Evolutionary conservation across 1,140 invertebrate species (phyloP).

Genomic region (Campoletis sonorensis): DNA sequence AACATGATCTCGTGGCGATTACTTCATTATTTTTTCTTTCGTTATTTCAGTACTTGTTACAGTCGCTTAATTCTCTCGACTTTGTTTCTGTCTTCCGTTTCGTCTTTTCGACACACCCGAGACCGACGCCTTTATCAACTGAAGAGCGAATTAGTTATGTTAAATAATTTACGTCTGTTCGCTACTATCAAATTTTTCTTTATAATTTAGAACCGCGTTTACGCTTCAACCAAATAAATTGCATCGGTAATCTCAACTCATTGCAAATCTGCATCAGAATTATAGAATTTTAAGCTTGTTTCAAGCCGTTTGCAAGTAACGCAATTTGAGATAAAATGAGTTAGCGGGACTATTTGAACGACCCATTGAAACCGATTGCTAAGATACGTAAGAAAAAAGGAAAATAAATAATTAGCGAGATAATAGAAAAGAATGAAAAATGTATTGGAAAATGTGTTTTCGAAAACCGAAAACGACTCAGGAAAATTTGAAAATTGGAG

Average conservation of each 20-base stretch:
- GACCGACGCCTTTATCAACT: slow-evolving; percentile 68
- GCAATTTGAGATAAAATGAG: too few relatives aligned
- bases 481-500: not conserved
- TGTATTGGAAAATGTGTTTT: too few relatives aligned
- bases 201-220: too few relatives aligned
- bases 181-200: not conserved
- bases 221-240: not conserved
- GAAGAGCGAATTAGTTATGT: slow-evolving; percentile 61
- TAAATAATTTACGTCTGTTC: slow-evolving; percentile 53
- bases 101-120: slow-evolving; percentile 69
- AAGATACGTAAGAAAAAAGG: too few relatives aligned
- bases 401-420: too few relatives aligned
- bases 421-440: too few relatives aligned
- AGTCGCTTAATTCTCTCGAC: slow-evolving; percentile 67
- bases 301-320: too few relatives aligned
- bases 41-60: slow-evolving; percentile 52
- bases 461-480: too few relatives aligned
- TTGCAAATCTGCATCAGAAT: too few relatives aligned
- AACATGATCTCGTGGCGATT: not conserved
- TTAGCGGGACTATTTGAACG: too few relatives aligned
- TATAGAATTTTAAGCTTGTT: too few relatives aligned
- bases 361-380: too few relatives aligned
- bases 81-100: slow-evolving; percentile 67
- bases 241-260: not conserved
- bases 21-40: not conserved